A percentile compares a stretch with the other conserved stretches of the same genome.
Conservation (phyloP, 1,140 invertebrate species). For the Bombus impatiens region DNA sequence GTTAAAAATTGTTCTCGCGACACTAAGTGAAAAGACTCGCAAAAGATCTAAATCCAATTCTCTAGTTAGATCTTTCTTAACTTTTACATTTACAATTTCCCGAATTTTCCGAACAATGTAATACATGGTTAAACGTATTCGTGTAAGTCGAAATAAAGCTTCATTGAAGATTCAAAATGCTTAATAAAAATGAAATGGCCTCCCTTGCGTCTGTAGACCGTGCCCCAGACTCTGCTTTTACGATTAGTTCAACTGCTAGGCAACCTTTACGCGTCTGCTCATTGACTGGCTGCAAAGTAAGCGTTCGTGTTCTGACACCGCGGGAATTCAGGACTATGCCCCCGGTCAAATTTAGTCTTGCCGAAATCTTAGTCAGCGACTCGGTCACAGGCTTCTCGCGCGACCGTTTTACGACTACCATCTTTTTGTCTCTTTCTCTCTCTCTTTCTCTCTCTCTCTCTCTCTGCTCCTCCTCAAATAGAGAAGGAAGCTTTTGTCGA, state of each 20-base stretch:
- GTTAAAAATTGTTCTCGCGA: no score
- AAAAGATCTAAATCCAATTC: no score
- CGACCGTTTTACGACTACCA: slow-evolving; percentile 5
- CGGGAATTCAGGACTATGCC: slow-evolving; percentile 45
- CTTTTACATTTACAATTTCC: no score
- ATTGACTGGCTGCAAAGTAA: slow-evolving; percentile 22
- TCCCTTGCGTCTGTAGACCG: background rate
- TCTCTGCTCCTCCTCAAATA: background rate
- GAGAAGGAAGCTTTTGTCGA: slow-evolving; percentile 11
- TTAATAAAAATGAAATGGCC: background rate
- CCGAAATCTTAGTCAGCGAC: slow-evolving; percentile 51
- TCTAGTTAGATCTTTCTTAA: background rate
- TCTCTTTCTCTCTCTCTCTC: background rate
- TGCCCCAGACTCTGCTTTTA: background rate
- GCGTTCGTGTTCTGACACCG: slow-evolving; percentile 12
- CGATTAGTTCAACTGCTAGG: background rate
- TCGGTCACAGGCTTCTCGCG: background rate
- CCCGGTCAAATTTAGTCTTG: slow-evolving; percentile 39
- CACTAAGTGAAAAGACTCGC: no score
- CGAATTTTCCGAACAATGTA: no score
- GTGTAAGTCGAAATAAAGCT: no score
- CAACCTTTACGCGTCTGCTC: background rate
- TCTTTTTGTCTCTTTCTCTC: background rate
- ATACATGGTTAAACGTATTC: no score
- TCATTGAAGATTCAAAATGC: background rate